Evolutionary conservation across 2,888 invertebrate genomes (phyloP).

Genomic region (Trypoxylon attenuatum): DNA sequence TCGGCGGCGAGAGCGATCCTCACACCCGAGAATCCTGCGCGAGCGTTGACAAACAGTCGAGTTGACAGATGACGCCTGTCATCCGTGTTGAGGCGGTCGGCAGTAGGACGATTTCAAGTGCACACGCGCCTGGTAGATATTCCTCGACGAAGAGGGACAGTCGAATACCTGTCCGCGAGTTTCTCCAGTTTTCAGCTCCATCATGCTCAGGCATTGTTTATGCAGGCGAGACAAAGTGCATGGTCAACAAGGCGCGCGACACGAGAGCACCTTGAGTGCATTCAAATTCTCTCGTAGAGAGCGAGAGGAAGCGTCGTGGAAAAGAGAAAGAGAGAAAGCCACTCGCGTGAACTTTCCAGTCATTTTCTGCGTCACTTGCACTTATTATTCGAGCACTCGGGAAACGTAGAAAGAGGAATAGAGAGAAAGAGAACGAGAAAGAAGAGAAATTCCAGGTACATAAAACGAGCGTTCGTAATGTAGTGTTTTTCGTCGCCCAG

Average conservation of each 20-base stretch:
- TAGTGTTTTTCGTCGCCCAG: too few species aligned
- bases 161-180: constrained; percentile 21
- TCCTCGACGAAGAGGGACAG: constrained; percentile 1
- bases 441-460: too few species aligned
- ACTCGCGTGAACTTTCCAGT: constrained; percentile 13
- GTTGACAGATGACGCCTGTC: constrained; percentile 38
- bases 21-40: constrained; percentile 3
- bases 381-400: too few species aligned
- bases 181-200: constrained; percentile 5
- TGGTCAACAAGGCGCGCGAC: constrained; percentile 46
- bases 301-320: constrained; percentile 27
- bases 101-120: constrained; percentile 45
- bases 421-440: too few species aligned
- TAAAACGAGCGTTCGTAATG: too few species aligned
- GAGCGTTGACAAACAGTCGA: constrained; percentile 48
- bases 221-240: constrained; percentile 53
- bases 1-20: too few species aligned
- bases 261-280: constrained; percentile 40
- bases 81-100: constrained; percentile 7
- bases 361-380: constrained; percentile 9
- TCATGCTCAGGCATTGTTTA: constrained; percentile 42
- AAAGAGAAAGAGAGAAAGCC: constrained; percentile 6
- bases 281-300: constrained; percentile 40
- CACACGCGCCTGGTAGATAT: constrained; percentile 22
- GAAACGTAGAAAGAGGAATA: too few species aligned